Percentiles rank a stretch among this genome's conserved stretches.
Conservation (phyloP, 2,888 invertebrate genomes). For the Pseudoips prasinana region DNA sequence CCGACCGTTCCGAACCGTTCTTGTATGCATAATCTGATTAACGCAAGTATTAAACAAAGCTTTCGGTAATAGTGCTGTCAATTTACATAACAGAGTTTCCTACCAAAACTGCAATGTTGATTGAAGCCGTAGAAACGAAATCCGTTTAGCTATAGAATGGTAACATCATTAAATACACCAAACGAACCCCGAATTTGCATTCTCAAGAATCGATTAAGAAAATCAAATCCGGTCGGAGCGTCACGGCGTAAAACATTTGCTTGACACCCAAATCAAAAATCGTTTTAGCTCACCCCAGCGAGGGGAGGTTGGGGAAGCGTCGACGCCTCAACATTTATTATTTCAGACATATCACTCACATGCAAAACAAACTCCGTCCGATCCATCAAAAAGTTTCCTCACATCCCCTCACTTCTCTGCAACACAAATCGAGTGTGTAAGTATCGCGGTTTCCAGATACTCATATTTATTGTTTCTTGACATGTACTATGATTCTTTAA, state of each 20-base stretch:
- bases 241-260: conserved; percentile 79
- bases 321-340: conserved; percentile 82
- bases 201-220: conserved; percentile 77
- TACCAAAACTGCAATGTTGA: conserved; percentile 40
- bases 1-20: conserved; percentile 68
- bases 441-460: conserved; percentile 64
- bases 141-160: conserved; percentile 34
- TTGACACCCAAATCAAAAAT: conserved; percentile 83
- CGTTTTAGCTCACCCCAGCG: conserved; percentile 77
- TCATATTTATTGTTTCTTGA: conserved; percentile 32
- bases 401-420: conserved; percentile 42
- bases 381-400: conserved; percentile 80
- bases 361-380: conserved; percentile 82
- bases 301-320: conserved; percentile 67
- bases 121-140: conserved; percentile 48
- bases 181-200: conserved; percentile 56
- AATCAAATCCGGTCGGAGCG: conserved; percentile 76
- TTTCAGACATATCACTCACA: conserved; percentile 83
- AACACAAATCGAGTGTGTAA: conserved; percentile 80
- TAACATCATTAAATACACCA: conserved; percentile 32
- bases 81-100: conserved; percentile 52
- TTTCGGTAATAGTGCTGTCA: conserved; percentile 59
- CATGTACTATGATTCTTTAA: conserved; percentile 2
- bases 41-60: conserved; percentile 76
- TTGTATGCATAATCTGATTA: conserved; percentile 81